Percentiles rank a stretch among this genome's conserved stretches.
These are phyloP conservation scores for Dicrostonyx torquatus DNA, from an alignment of 2,797 vertebrate genomes.

Conservation along the genomic window DNA sequence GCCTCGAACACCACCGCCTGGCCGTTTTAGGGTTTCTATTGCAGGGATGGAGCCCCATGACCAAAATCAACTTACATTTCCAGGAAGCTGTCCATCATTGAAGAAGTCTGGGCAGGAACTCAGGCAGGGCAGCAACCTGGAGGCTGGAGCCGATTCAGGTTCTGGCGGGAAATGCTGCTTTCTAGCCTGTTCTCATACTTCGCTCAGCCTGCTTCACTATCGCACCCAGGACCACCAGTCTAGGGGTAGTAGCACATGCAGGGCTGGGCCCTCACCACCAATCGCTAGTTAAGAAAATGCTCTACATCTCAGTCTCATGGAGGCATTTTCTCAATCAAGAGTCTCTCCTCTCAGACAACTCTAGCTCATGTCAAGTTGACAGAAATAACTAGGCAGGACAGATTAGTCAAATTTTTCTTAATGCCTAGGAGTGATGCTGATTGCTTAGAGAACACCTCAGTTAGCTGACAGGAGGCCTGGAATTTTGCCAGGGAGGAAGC, in stretches of 20 bases:
- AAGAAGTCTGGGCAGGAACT: not conserved
- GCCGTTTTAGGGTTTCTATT: not conserved
- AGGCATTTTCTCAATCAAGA: not conserved
- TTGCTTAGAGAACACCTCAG: not conserved
- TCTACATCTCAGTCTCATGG: not conserved
- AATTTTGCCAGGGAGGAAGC: not conserved
- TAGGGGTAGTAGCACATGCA: not conserved
- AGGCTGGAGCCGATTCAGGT: not conserved
- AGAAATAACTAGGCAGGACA: not conserved
- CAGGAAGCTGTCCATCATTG: not conserved
- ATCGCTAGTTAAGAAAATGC: not conserved
- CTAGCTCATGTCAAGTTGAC: not conserved
- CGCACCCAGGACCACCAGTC: not conserved
- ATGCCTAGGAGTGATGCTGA: fast-evolving
- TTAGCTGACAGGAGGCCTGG: not conserved
- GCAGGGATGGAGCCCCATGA: not conserved
- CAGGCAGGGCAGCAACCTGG: not conserved
- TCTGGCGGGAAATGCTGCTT: not conserved
- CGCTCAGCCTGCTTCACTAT: not conserved
- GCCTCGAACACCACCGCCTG: too few species aligned
- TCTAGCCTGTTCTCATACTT: not conserved
- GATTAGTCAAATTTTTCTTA: not conserved
- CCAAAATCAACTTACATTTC: not conserved
- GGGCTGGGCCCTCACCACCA: too few species aligned
- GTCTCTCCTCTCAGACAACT: too few species aligned